Base-by-base conservation (phyloP, 2,113 vertebrate species). In the Eonycteris spelaea region DNA sequence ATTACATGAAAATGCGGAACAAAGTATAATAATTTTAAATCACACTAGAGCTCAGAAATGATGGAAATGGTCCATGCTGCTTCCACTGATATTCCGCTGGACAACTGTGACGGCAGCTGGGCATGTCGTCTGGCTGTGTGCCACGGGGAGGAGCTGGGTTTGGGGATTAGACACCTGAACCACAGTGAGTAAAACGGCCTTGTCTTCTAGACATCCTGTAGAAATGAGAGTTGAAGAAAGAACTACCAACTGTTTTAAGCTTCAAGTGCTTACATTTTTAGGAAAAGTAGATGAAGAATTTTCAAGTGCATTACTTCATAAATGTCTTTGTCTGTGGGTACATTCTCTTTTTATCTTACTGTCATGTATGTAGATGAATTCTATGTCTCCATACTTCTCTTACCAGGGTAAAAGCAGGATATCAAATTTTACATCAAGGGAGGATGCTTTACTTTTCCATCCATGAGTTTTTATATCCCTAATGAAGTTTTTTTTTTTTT, bases 401-500 rank as follows among this genome's bases (percentile, higher is more conserved):
- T 15, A 82, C 22, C 43, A 45, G 3, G 8, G 16, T 61, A 12
- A 95, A 82, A 79, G 13, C n/a, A 35, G 75, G 55, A 10, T 45
- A 91, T 40, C n/a, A 4, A 74, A 48, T 45, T 93, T 82, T 83
- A 59, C 33, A 88, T 7, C 40, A 68, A 78, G 57, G 33, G 15
- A 77, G 2, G 22, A 30, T 24, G n/a, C 35, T 94, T 83, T 71
- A 30, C 43, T 95, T 82, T 57, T 95, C 45, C 45, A 38, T 59
- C 61, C 91, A 16, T 89, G 35, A 21, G 19, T 95, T 90, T 11
- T 68, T 18, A 26, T 57, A 57, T 55, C 0, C 16, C 38, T 26
- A 83, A 73, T 89, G n/a, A 79, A 91, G 28, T 89, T 90, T 57
- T 40, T 40, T n/a, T n/a, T 51, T 82, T 84, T 84, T 87, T 59